A percentile compares a stretch with the other conserved stretches of the same genome.
phyloP scores from a whole-genome alignment of 2,113 vertebrate genomes.

The Ornithorhynchus anatinus region DNA sequence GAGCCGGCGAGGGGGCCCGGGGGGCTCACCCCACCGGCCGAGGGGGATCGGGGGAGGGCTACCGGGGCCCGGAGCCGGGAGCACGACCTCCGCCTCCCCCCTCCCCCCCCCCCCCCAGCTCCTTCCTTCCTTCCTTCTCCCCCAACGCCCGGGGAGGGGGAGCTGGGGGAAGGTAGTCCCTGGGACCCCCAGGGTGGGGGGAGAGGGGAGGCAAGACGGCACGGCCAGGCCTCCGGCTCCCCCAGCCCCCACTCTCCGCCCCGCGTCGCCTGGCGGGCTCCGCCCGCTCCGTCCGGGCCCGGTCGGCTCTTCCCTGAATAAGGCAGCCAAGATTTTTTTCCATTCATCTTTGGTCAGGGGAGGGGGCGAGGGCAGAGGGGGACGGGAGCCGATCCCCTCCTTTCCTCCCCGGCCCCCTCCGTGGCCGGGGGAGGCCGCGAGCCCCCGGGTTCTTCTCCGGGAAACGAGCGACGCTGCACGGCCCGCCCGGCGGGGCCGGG shows the following conservation, averaged over 20 bases:
- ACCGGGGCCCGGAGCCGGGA: not conserved
- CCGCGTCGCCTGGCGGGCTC: no score
- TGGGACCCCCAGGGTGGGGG: conserved; percentile 22
- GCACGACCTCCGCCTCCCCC: conserved; percentile 1
- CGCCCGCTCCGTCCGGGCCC: no score
- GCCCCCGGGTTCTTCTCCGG: no score
- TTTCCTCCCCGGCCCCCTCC: no score
- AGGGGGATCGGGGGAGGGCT: conserved; percentile 1
- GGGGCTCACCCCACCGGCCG: conserved; percentile 4
- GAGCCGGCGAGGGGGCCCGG: conserved; percentile 5
- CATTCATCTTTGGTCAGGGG: conserved; percentile 58
- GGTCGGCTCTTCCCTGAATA: conserved; percentile 53
- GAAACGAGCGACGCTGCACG: no score
- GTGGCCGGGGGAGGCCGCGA: no score
- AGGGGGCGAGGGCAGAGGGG: conserved; percentile 30
- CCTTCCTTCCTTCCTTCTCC: conserved; percentile 1
- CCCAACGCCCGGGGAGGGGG: not conserved
- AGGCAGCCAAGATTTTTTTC: conserved; percentile 55
- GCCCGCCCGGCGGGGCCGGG: no score
- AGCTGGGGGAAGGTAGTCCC: not conserved
- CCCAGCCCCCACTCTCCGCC: no score
- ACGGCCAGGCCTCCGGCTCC: no score
- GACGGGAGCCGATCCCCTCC: no score
- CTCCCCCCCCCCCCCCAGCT: not conserved
- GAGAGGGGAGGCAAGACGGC: no score